Evolutionary conservation across 2,113 vertebrate species (phyloP), one percentile per base, ranked within the genome.

Genomic region (Antechinus stuartii): DNA sequence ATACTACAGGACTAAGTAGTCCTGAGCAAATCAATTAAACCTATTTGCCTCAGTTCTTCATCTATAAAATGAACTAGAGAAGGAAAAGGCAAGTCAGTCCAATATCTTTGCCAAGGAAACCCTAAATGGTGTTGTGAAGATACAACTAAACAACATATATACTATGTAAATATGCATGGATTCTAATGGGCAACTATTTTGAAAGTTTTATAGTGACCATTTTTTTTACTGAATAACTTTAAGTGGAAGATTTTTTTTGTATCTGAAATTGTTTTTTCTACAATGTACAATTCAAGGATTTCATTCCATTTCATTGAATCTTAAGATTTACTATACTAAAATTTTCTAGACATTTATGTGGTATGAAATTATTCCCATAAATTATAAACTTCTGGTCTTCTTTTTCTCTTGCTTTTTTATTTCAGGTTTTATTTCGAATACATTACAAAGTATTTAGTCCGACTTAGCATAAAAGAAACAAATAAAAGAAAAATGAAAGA

Each of bases 361-460:
- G 53, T 97, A 93, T 97, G 97, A 96, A 97, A 98, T 98, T 97
- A 98, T 97, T 96, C 91, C 92, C 94, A 50, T 98, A 96, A 90
- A 96, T 97, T 97, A 98, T 95, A 96, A 96, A 98, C 97, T 97
- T 94, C 84, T 53, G 96, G 94, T 93, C 42, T 89, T 89, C 90
- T 94, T 95, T 94, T 94, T 94, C 84, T 96, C 92, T 91, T 50
- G 89, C 90, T 93, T 94, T 95, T 94, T 61, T 94, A 42, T 93
- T 93, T 98, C 94, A 96, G 96, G 96, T 95, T 76, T 94, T 95
- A 92, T 97, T 97, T 97, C 93, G 97, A 95, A 98, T 96, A 96
- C 96, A 98, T 91, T 92, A 97, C 94, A 95, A 96, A 98, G 96
- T 92, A 97, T 97, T 97, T 98, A 96, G 92, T 68, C 90, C 97